These are phyloP conservation scores for Lordiphosa stackelbergi DNA, from an alignment of 1,140 invertebrate genomes.

Conservation along the genomic window DNA sequence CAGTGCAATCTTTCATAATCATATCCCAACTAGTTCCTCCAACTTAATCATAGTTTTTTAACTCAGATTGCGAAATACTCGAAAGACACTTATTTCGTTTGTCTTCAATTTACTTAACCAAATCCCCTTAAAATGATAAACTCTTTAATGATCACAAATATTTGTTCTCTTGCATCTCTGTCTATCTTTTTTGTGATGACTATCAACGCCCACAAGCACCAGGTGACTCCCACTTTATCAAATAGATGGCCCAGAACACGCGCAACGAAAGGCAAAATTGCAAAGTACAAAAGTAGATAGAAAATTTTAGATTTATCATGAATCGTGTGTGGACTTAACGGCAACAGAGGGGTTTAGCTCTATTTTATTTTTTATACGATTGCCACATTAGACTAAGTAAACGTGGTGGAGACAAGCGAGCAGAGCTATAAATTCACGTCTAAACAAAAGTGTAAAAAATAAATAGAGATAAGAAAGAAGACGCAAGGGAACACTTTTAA, in stretches of 20 bases:
- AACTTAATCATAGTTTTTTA: conserved; percentile 21
- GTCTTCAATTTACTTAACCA: conserved; percentile 46
- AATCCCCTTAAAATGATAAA: conserved; percentile 43
- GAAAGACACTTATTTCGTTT: conserved; percentile 16
- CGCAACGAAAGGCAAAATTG: conserved; percentile 50
- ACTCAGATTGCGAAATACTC: conserved; percentile 47
- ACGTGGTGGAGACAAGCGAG: conserved; percentile 24
- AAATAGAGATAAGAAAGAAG: conserved; percentile 60
- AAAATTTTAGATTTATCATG: conserved; percentile 62
- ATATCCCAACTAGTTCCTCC: conserved; percentile 1
- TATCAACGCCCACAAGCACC: conserved; percentile 6
- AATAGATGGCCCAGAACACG: conserved; percentile 41
- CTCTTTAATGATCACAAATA: conserved; percentile 52
- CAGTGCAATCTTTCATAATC: background rate
- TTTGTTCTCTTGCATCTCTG: conserved; percentile 57
- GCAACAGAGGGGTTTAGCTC: conserved; percentile 14
- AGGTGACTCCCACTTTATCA: conserved; percentile 37
- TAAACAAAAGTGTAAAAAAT: conserved; percentile 74
- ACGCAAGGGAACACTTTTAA: conserved; percentile 18
- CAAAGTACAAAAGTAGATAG: conserved; percentile 45
- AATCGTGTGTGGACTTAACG: conserved; percentile 8
- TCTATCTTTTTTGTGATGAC: conserved; percentile 18
- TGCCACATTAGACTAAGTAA: conserved; percentile 62
- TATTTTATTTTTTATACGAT: conserved; percentile 32
- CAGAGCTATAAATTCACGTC: conserved; percentile 65